These are phyloP conservation scores for Sabatieria punctata DNA, from an alignment of 2,888 invertebrate species.

Conservation along the genomic window DNA sequence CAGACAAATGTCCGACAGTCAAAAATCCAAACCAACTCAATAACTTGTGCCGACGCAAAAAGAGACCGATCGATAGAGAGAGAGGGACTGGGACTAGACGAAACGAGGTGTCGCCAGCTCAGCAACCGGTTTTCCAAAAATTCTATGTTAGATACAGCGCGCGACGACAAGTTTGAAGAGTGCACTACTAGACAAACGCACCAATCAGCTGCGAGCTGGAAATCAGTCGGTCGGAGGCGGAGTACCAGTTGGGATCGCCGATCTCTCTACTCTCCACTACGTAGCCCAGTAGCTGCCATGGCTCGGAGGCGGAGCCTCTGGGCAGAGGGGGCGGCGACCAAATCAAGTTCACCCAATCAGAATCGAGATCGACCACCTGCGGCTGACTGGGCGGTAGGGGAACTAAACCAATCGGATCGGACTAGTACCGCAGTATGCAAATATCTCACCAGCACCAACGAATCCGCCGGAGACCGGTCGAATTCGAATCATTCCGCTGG, in stretches of 20 bases:
- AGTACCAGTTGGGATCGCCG: slow-evolving; percentile 23
- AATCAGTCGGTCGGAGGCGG: slow-evolving; percentile 21
- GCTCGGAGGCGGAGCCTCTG: neutral
- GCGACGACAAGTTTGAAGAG: too few species aligned
- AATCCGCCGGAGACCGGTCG: slow-evolving; percentile 15
- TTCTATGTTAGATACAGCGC: too few species aligned
- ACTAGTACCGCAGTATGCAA: too few species aligned
- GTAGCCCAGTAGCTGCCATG: slow-evolving; percentile 14
- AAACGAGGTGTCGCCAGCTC: too few species aligned
- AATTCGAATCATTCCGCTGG: slow-evolving; percentile 16
- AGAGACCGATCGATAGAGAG: too few species aligned
- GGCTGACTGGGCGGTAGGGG: slow-evolving; percentile 17
- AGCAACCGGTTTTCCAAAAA: too few species aligned
- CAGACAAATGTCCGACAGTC: too few species aligned
- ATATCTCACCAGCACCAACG: too few species aligned
- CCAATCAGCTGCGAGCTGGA: slow-evolving; percentile 20
- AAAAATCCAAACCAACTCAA: too few species aligned
- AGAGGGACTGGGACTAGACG: too few species aligned
- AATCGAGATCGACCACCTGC: slow-evolving; percentile 21
- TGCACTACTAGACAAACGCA: neutral
- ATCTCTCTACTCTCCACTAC: slow-evolving; percentile 26
- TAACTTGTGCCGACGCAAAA: too few species aligned
- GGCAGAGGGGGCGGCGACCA: slow-evolving; percentile 19
- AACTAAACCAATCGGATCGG: too few species aligned
- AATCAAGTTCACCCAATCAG: slow-evolving; percentile 24